Conservation (phyloP, 1,140 invertebrate genomes). For the Caerostris extrusa region DNA sequence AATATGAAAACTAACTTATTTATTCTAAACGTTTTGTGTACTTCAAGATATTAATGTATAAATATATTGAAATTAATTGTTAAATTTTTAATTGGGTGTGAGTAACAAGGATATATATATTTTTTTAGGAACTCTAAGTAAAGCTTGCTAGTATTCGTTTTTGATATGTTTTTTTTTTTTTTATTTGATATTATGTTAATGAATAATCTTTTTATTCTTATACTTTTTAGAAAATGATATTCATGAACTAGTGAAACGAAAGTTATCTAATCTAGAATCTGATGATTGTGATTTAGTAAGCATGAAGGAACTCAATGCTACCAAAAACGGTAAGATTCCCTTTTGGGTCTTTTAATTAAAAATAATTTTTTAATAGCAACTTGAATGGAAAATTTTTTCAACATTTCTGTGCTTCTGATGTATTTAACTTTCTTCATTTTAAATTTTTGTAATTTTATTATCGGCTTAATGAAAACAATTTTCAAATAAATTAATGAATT, state of each 20-base stretch:
- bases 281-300: slow-evolving; percentile 59
- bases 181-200: neutral
- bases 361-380: neutral
- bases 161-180: neutral
- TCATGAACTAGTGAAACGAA: slow-evolving; percentile 49
- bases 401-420: no score
- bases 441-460: no score
- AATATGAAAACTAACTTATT: no score
- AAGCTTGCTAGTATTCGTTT: neutral
- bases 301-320: slow-evolving; percentile 64
- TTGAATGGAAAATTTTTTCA: no score
- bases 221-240: slow-evolving; percentile 61
- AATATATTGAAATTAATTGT: no score
- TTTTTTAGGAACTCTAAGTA: neutral
- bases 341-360: neutral
- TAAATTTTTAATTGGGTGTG: no score
- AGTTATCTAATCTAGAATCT: slow-evolving; percentile 47
- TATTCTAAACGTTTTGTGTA: no score
- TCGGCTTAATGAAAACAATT: no score
- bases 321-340: slow-evolving; percentile 48
- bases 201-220: neutral
- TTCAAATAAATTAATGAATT: no score
- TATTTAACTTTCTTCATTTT: no score
- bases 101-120: neutral
- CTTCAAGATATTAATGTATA: no score